Evolutionary conservation across 2,113 vertebrate genomes (phyloP).

Genomic region (Hipposideros armiger): DNA sequence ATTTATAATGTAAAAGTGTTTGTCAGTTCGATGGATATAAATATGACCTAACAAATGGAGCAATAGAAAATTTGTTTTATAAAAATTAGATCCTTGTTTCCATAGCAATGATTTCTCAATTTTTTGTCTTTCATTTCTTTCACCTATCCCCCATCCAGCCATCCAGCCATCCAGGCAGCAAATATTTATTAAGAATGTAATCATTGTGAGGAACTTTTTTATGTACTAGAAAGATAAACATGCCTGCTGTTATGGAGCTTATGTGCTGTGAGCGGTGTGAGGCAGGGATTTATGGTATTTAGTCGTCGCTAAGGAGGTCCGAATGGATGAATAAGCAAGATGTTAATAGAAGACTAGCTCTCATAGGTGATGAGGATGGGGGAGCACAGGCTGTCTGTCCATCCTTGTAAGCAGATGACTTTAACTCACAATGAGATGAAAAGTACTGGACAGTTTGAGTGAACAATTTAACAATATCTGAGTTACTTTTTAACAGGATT

Average conservation of each 20-base stretch:
- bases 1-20: not conserved
- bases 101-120: not conserved
- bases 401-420: not conserved
- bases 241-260: not conserved
- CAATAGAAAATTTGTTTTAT: not conserved
- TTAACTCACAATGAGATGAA: not conserved
- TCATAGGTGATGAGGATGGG: not conserved
- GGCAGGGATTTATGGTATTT: not conserved
- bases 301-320: not conserved
- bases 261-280: not conserved
- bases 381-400: not conserved
- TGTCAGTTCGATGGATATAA: not conserved
- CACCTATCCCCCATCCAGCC: not conserved
- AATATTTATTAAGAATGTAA: not conserved
- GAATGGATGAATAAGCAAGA: not conserved
- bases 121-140: not conserved
- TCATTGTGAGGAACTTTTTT: not conserved
- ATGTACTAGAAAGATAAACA: not conserved
- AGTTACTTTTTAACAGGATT: not conserved
- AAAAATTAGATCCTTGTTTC: not conserved
- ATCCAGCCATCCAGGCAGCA: not conserved
- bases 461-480: not conserved
- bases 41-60: not conserved
- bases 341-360: not conserved
- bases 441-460: not conserved